Evolutionary conservation across 2,113 vertebrate species (phyloP), one percentile per base, ranked within the genome.

Genomic region (Phalacrocorax pelagicus): DNA sequence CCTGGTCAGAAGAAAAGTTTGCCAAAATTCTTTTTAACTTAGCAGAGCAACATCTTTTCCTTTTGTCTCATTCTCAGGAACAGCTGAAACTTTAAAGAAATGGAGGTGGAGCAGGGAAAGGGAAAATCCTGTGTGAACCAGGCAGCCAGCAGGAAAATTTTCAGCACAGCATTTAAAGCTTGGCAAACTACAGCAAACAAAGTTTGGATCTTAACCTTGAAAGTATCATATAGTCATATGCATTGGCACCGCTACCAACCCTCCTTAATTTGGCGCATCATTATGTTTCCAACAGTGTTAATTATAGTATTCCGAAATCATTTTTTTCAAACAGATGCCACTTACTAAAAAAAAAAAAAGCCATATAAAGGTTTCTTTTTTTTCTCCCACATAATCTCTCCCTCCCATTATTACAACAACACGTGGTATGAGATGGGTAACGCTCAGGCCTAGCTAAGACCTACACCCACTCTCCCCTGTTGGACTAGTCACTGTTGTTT

Each of bases 401-500:
- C 32, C 24, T 51, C 13, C 16, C 14, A 36, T 47, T 57, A 38
- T 34, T 36, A 30, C 14, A 87, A 26, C 30, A 83, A 26, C 72
- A 11, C 24, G 36, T 51, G 66, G 49, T 73, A 46, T 10, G 36
- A 83, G 30, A 34, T 12, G n/a, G 36, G 9, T 66, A 86, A 73
- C 30, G 30, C 36, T 34, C 24, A n/a, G 27, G 26, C 49, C 46
- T n/a, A 49, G 75, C 57, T 44, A 47, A 70, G 42, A 51, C 26
- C 54, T 65, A 61, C 9, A 49, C 49, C 29, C 11, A 0, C 17
- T 62, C 17, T 44, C 15, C 54, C 22, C 58, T 27, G 1, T 2
- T 70, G 63, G 72, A 86, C 58, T 13, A 92, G 30, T 44, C 71
- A 46, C 24, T 65, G 49, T 49, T 81, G 49, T 78, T 96, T 94